These are phyloP conservation scores for Melanerpes formicivorus DNA, from an alignment of 2,113 vertebrate species.

Conservation along the genomic window DNA sequence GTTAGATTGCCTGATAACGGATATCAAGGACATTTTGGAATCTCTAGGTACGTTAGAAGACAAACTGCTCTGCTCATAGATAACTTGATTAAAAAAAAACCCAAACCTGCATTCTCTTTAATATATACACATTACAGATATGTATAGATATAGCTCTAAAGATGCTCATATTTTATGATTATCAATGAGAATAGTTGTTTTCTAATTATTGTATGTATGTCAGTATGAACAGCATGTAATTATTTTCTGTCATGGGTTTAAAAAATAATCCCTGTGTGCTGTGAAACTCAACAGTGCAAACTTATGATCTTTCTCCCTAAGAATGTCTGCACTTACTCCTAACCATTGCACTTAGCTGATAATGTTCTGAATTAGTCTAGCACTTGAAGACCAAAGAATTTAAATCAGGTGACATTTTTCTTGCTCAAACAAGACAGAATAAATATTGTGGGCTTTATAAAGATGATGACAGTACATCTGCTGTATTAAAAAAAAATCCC, in stretches of 20 bases:
- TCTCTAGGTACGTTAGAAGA: constrained; percentile 86
- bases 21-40: constrained; percentile 96
- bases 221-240: not conserved
- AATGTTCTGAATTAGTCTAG: not conserved
- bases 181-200: not conserved
- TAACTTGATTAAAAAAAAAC: not conserved
- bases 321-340: not conserved
- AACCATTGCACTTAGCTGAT: not conserved
- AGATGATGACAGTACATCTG: not conserved
- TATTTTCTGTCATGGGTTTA: not conserved
- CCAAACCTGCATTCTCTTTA: not conserved
- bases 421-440: not conserved
- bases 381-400: constrained; percentile 1
- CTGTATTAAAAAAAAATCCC: not conserved
- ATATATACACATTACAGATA: not conserved
- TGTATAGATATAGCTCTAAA: not conserved
- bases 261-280: not conserved
- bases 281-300: not conserved
- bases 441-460: constrained; percentile 30
- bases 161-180: not conserved
- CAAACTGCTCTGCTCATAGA: not conserved
- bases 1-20: constrained; percentile 90
- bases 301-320: not conserved
- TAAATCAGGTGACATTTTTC: not conserved
- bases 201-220: not conserved